Evolutionary conservation across 1,140 invertebrate genomes (phyloP).

Genomic region (Homarus americanus): DNA sequence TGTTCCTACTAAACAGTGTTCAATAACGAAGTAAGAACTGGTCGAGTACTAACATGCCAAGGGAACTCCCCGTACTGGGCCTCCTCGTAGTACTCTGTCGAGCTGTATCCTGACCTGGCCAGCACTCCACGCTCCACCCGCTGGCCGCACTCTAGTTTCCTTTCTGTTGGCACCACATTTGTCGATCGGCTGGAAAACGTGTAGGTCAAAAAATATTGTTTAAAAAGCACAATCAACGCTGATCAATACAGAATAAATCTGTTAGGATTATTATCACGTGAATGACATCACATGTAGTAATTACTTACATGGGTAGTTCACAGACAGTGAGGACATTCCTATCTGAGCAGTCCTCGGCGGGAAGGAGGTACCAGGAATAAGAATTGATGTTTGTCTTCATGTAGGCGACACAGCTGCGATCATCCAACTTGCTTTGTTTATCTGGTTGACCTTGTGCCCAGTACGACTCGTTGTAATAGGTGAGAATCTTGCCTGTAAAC

Average conservation of each 20-base stretch:
- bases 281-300: too few relatives aligned
- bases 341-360: not conserved
- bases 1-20: too few relatives aligned
- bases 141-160: conserved; percentile 38
- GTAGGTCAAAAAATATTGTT: not conserved
- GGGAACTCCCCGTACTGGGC: conserved; percentile 59
- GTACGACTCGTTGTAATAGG: conserved; percentile 39
- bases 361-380: conserved; percentile 42
- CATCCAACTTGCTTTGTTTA: not conserved
- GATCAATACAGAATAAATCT: too few relatives aligned
- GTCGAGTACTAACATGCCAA: conserved; percentile 53
- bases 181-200: conserved; percentile 28
- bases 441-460: conserved; percentile 54
- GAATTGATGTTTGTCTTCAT: conserved; percentile 9
- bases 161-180: conserved; percentile 23
- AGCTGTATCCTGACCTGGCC: not conserved
- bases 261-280: too few relatives aligned
- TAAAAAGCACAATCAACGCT: too few relatives aligned
- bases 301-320: conserved; percentile 53
- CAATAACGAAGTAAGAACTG: too few relatives aligned
- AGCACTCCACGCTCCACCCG: conserved; percentile 37
- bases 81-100: not conserved
- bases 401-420: conserved; percentile 32
- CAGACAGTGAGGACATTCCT: conserved; percentile 2
- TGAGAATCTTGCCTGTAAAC: conserved; percentile 8